A percentile compares a stretch with the other conserved stretches of the same genome.
Evolutionary conservation across 2,797 vertebrate species (phyloP).

Genomic region (Anisognathus igniventris): DNA sequence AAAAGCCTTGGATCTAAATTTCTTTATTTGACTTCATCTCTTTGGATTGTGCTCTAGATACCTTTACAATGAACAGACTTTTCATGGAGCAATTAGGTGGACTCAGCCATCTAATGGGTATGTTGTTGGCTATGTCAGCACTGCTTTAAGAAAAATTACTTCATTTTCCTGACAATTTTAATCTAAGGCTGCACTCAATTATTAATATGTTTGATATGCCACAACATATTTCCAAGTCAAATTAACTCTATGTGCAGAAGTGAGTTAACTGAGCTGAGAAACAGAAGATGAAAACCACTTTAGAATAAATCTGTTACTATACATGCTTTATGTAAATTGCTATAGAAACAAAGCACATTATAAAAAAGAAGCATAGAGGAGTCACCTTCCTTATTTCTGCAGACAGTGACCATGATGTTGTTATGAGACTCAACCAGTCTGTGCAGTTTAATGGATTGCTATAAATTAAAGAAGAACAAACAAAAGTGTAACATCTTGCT

Average conservation of each 20-base stretch:
- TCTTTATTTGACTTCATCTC: not conserved
- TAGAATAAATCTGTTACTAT: not conserved
- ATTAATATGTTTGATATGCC: not conserved
- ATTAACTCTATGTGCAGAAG: not conserved
- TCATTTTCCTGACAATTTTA: not conserved
- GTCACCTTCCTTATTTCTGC: slow-evolving; percentile 73
- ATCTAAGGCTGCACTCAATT: not conserved
- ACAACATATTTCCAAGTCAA: not conserved
- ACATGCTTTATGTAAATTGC: not conserved
- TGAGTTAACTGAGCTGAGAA: not conserved
- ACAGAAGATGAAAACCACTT: not conserved
- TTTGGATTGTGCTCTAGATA: not conserved
- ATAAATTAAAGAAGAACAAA: slow-evolving; percentile 59
- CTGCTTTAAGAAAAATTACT: not conserved
- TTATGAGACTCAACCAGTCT: slow-evolving; percentile 79
- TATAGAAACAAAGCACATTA: not conserved
- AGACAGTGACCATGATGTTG: slow-evolving; percentile 72
- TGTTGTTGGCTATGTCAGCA: not conserved
- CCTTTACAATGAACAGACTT: not conserved
- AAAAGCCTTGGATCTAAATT: not conserved
- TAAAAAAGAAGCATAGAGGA: not conserved
- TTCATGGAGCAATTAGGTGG: not conserved
- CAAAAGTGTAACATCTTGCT: not conserved
- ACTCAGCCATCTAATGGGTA: not conserved
- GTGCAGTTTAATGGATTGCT: slow-evolving; percentile 82